phyloP scores from a whole-genome alignment of 1,140 invertebrate genomes.

The Drosophila pandora region DNA sequence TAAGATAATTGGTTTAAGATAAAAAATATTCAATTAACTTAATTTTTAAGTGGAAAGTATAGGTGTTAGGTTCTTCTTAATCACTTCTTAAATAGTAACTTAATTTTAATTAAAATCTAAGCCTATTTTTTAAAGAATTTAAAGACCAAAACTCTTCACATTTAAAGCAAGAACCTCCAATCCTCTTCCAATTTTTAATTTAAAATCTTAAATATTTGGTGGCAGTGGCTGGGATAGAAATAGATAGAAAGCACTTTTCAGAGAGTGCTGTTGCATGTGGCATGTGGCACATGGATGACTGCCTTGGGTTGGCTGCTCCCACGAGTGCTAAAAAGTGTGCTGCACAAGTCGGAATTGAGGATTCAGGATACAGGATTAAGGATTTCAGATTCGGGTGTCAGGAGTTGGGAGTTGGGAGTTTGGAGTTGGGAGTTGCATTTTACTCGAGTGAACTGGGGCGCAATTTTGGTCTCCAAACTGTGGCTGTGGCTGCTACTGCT shows the following conservation, averaged over 20 bases:
- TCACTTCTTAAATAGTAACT: no score
- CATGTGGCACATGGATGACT: conserved; percentile 40
- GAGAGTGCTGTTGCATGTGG: conserved; percentile 3
- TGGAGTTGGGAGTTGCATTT: conserved; percentile 23
- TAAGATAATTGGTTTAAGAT: not conserved
- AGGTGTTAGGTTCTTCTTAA: no score
- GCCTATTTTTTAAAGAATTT: no score
- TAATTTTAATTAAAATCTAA: not conserved
- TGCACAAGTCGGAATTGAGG: not conserved
- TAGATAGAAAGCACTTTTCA: not conserved
- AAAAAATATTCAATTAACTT: no score
- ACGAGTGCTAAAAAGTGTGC: conserved; percentile 22
- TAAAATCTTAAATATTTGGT: not conserved
- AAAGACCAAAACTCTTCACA: no score
- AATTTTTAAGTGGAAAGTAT: no score
- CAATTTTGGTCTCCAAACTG: conserved; percentile 25
- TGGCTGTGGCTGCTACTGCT: conserved; percentile 6
- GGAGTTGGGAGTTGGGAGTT: not conserved
- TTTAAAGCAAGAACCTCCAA: no score
- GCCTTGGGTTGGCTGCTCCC: conserved; percentile 44
- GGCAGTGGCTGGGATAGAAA: not conserved
- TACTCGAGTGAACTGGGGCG: conserved; percentile 63
- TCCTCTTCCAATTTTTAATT: no score
- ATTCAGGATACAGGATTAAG: not conserved
- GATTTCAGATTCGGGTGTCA: not conserved